Conservation (phyloP, 2,797 vertebrate genomes). For the Pseudotriccus pelzelni region DNA sequence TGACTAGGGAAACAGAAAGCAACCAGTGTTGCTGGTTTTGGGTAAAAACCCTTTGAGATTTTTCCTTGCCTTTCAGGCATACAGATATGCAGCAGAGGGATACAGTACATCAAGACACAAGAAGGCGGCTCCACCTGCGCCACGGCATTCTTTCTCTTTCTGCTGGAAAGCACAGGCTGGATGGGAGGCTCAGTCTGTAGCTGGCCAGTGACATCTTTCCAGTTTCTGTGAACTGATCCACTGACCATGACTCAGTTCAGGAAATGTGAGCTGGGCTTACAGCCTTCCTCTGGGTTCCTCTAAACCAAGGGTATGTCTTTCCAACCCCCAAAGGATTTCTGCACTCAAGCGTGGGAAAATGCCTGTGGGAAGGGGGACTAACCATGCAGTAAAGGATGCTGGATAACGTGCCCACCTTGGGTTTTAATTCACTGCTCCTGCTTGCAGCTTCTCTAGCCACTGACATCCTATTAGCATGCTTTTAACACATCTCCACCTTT, state of each 20-base stretch:
- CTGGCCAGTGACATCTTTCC: background rate
- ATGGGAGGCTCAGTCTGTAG: fast-evolving
- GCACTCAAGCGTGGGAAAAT: background rate
- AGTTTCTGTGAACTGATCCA: background rate
- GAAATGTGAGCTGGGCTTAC: background rate
- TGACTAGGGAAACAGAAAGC: background rate
- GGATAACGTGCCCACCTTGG: background rate
- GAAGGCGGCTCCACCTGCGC: background rate
- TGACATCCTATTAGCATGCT: fast-evolving
- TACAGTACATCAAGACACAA: background rate
- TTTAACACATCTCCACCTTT: background rate
- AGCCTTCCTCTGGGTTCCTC: background rate
- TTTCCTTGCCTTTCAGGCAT: background rate
- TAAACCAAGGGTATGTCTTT: background rate
- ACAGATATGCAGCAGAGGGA: background rate
- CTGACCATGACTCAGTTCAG: fast-evolving
- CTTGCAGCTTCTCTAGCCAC: background rate
- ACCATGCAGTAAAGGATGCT: background rate
- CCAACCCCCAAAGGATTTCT: background rate
- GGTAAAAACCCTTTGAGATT: background rate
- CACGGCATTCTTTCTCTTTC: background rate
- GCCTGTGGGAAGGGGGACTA: background rate
- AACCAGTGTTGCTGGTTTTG: fast-evolving
- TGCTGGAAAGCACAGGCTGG: background rate
- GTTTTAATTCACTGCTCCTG: background rate